These are phyloP conservation scores for Siphlonurus alternatus DNA, from an alignment of 2,888 invertebrate genomes.

Conservation along the genomic window DNA sequence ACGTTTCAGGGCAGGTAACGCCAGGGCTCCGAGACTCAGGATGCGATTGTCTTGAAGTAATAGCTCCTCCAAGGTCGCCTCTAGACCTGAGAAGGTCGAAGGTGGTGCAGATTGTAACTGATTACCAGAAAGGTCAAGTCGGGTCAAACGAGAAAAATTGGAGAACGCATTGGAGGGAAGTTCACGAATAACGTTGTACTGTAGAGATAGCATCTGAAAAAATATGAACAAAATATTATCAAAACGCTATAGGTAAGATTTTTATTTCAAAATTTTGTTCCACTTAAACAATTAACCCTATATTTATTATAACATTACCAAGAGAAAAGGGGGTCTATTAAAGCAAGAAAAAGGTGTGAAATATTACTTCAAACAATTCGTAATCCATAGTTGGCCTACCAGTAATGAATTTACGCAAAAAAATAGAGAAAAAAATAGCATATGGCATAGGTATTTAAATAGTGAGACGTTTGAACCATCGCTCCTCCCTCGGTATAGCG, in stretches of 20 bases:
- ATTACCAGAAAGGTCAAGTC: conserved; percentile 65
- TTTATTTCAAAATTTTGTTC: background rate
- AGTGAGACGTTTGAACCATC: no score
- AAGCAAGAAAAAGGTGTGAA: no score
- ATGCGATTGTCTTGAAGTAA: conserved; percentile 59
- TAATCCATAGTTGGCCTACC: no score
- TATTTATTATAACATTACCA: no score
- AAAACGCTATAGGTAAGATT: background rate
- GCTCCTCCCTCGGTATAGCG: no score
- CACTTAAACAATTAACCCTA: no score
- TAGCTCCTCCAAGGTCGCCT: conserved; percentile 50
- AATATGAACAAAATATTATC: background rate
- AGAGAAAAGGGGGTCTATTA: no score
- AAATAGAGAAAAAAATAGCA: no score
- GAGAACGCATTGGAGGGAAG: conserved; percentile 61
- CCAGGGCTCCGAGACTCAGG: conserved; percentile 43
- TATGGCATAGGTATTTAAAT: no score
- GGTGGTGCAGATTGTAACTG: conserved; percentile 50
- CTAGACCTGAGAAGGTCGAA: conserved; percentile 59
- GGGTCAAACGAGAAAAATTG: conserved; percentile 47
- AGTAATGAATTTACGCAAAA: no score
- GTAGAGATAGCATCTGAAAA: background rate
- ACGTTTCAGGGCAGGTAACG: conserved; percentile 43
- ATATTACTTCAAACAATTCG: no score
- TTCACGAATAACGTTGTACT: conserved; percentile 66